Base-by-base conservation (phyloP, 2,113 vertebrate genomes). In the Engraulis encrasicolus region DNA sequence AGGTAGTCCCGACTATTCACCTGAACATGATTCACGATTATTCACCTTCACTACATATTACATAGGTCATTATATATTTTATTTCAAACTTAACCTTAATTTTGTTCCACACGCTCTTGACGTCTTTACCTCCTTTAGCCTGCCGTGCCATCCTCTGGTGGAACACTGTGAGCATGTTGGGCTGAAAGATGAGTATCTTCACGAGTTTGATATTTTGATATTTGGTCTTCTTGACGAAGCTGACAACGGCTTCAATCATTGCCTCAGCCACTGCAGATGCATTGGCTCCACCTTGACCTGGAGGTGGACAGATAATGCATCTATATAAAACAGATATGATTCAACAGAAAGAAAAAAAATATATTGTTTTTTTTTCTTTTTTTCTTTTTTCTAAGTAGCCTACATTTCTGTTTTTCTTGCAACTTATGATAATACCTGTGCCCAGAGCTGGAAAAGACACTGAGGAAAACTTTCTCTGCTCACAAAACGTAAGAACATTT, bases 401-500 rank as follows among this genome's bases (percentile, higher is more conserved):
- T n/a, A n/a, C n/a, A n/a, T n/a, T 45, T 45, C 40, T 9, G 9
- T 3, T 45, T 45, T 45, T 45, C 40, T 45, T 3, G 40, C 40
- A 45, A 45, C 40, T 5, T 78, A 34, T 34, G 7, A 18, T 17
- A 20, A 1, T 81, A 98, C 98, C 97, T 97, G 97, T 98, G 90
- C 97, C 97, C 84, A 99, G 95, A 19, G 97, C 97, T 0, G 98
- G 97, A 83, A 99, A 96, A 66, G 96, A 91, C 0, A 98, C 90
- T 0, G 97, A 97, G 0, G 34, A 80, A 78, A 95, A 90, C 61
- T 19, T 93, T 0, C 6, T 83, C 1, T 85, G 84, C 83, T 97
- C 97, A 40, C 97, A 97, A 40, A 92, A 0, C 5, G 86, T 86
- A 77, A 99, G 94, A 54, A 97, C 92, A 0, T 31, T 79, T 45